A percentile compares a stretch with the other conserved stretches of the same genome.
phyloP scores from a whole-genome alignment of 2,797 vertebrate genomes.

The Menidia menidia region DNA sequence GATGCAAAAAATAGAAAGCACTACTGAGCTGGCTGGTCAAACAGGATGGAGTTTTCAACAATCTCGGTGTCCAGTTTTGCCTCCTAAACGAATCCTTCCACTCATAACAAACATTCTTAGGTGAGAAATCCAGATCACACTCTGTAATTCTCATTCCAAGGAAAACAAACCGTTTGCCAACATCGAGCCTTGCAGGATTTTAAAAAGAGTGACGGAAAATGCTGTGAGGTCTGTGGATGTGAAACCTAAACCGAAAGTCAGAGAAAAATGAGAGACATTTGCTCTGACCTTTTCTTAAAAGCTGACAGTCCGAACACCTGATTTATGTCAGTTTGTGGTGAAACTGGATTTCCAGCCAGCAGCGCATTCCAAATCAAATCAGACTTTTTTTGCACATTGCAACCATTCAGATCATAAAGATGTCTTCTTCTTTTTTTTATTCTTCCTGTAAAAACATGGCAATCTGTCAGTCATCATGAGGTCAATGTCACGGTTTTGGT shows the following conservation, averaged over 20 bases:
- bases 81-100: constrained; percentile 36
- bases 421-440: not conserved
- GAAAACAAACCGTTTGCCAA: constrained; percentile 10
- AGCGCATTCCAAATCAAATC: too few species aligned
- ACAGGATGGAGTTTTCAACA: constrained; percentile 24
- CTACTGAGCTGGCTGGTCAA: not conserved
- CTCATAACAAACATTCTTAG: constrained; percentile 42
- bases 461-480: not conserved
- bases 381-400: too few species aligned
- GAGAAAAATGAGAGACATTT: too few species aligned
- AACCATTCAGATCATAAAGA: not conserved
- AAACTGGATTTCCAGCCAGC: too few species aligned
- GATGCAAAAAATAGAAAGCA: not conserved
- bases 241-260: too few species aligned
- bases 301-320: too few species aligned
- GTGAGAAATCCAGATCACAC: constrained; percentile 18
- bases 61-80: constrained; percentile 27
- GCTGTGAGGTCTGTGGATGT: too few species aligned
- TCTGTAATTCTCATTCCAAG: constrained; percentile 18
- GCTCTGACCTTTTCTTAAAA: too few species aligned
- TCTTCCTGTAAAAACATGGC: not conserved
- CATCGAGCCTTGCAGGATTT: not conserved
- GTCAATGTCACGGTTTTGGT: not conserved
- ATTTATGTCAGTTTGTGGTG: too few species aligned
- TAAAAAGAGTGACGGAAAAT: not conserved